Evolutionary conservation across 2,113 vertebrate species (phyloP), one percentile per base, ranked within the genome.

Genomic region (Urocolius indicus): DNA sequence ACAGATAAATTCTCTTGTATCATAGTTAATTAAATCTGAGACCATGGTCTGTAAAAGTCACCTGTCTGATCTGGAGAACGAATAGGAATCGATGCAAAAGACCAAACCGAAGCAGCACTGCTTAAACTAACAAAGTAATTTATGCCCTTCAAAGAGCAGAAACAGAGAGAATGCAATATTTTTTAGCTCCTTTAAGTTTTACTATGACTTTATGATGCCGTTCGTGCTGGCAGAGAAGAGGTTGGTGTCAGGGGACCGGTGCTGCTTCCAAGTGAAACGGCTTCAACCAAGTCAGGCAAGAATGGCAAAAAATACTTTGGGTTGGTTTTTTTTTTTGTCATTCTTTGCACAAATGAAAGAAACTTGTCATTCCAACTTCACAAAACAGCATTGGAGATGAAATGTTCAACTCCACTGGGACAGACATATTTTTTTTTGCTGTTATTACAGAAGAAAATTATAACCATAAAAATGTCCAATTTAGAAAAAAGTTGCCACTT

Each of bases 351-450:
- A 98, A 98, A 99, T 98, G 99, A 99, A 99, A 99, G 99, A 99
- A 99, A 98, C 99, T 99, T 99, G 98, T 99, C 99, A 99, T 99
- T 98, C 98, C 98, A 98, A 99, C 98, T 99, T 99, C 99, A 98
- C 98, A 97, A 98, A 98, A 98, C 97, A 97, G 98, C 93, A 90
- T 97, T 98, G 96, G 97, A 98, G 98, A 99, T 98, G 98, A 98
- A 98, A 98, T 97, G 98, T 94, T 98, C 98, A 98, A 98, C 98
- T 98, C 99, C 99, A 98, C 97, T 94, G 99, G 99, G 99, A 98
- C 98, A 98, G 97, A 84, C 98, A 97, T n/a, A n/a, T 41, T 41
- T 99, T 98, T 97, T 97, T 98, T 99, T 98, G 93, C 98, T 98
- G 98, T 98, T 99, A 99, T 99, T 99, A 99, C 98, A 98, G 97